These are phyloP conservation scores for Thermophis baileyi DNA, from an alignment of 2,113 vertebrate species.

Conservation along the genomic window DNA sequence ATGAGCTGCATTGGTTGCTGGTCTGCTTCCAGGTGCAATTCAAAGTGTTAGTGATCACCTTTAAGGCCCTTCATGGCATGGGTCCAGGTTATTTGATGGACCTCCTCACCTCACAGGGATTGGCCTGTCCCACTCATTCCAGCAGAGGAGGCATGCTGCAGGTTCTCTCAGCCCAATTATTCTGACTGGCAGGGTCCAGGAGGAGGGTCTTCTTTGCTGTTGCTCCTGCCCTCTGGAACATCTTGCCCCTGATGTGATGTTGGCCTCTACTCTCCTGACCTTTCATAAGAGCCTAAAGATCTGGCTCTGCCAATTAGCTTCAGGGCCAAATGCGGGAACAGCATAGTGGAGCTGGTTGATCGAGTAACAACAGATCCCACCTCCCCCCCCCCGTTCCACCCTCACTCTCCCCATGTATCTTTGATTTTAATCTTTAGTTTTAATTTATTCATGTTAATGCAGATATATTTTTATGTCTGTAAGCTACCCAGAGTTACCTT, in stretches of 20 bases:
- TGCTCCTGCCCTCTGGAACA: neutral
- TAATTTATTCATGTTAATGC: too few species aligned
- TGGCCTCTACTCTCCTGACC: too few species aligned
- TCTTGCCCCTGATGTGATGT: too few species aligned
- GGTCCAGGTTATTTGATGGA: neutral
- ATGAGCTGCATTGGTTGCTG: neutral
- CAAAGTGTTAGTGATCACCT: neutral
- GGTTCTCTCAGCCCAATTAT: neutral
- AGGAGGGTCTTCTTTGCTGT: neutral
- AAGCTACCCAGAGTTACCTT: neutral
- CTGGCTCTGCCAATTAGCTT: neutral
- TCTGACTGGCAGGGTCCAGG: neutral
- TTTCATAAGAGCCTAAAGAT: neutral
- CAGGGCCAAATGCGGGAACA: neutral
- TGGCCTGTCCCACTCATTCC: neutral
- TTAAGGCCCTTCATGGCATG: neutral
- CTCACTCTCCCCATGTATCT: too few species aligned
- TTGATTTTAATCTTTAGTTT: too few species aligned
- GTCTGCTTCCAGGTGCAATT: too few species aligned
- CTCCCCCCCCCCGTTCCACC: neutral
- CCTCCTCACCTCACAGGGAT: neutral
- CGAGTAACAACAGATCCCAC: neutral
- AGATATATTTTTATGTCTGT: neutral
- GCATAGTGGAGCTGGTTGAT: neutral
- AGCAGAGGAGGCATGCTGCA: neutral